Evolutionary conservation across 2,888 invertebrate species (phyloP), one percentile per base, ranked within the genome.

Genomic region (Caenorhabditis becei): DNA sequence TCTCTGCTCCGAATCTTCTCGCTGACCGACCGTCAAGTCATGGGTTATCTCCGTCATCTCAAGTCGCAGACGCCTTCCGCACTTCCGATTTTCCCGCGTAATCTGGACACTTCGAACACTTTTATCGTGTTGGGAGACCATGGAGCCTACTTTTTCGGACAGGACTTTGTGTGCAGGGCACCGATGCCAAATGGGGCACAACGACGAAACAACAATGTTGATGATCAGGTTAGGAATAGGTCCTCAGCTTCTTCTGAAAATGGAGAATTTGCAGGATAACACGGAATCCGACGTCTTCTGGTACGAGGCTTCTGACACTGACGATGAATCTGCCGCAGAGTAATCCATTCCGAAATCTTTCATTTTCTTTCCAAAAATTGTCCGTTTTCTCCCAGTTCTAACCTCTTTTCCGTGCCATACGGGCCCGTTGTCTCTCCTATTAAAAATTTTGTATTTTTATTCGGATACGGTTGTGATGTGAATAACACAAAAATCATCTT

Each of bases 261-360:
- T 23, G 16, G 53, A 53, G 54, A 8, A 5, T 32, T 62, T 62
- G 14, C 24, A 62, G 47, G 62, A 41, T 11, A 24, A 28, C 51
- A 54, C 47, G 1, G 65, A 58, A 32, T 62, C 61, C 10, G 69
- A 80, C 56, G 67, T 66, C 23, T 80, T 80, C 61, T 80, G 75
- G 75, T 75, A 75, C 61, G 80, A 81, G 20, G 81, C 77, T 0
- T 81, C 81, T 5, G 81, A 81, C 41, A 81, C 81, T 26, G 81
- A 81, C 18, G 81, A 81, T 24, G 81, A 81, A 23, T 56, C 59
- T 0, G 14, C 51, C 7, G 18, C 59, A 28, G 54, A 69, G 28
- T 61, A 49, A 49, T n/a, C n/a, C n/a, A n/a, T 14, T 47, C 8
- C 14, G 14, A 5, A 16, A 16, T 44, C 11, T 53, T 18, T 51